phyloP scores from a whole-genome alignment of 2,888 invertebrate genomes.

The Heteromurus nitidus region DNA sequence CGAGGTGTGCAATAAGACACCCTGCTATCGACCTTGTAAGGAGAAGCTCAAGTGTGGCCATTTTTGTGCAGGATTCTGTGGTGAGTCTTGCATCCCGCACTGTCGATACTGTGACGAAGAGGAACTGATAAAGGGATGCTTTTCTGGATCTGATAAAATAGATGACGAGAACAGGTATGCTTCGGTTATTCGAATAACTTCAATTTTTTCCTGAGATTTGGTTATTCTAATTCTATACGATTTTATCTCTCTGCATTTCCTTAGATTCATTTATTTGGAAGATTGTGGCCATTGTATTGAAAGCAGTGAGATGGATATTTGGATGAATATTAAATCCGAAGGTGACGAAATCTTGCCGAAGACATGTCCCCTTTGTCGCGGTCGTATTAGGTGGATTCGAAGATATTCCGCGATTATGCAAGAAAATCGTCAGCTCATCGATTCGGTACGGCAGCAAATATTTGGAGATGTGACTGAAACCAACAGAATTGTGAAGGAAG shows the following conservation, averaged over 20 bases:
- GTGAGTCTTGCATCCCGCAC: constrained; percentile 82
- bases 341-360: constrained; percentile 71
- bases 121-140: constrained; percentile 70
- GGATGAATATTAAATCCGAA: constrained; percentile 7
- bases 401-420: constrained; percentile 75
- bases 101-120: constrained; percentile 79
- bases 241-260: constrained; percentile 71
- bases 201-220: no score
- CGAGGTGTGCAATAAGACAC: constrained; percentile 75
- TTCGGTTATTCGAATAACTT: no score
- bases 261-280: constrained; percentile 73
- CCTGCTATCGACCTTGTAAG: constrained; percentile 75
- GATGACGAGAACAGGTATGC: not conserved
- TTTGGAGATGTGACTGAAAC: constrained; percentile 50
- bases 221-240: not conserved
- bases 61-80: constrained; percentile 80
- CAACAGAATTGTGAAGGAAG: no score
- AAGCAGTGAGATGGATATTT: constrained; percentile 69
- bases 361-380: constrained; percentile 75
- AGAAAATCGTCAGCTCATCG: constrained; percentile 23
- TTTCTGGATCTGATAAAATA: constrained; percentile 8
- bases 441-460: constrained; percentile 25
- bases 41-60: constrained; percentile 74
- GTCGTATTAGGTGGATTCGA: constrained; percentile 73
- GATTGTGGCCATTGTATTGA: constrained; percentile 75